phyloP scores from a whole-genome alignment of 2,888 invertebrate genomes.

The Cheilosia pagana region DNA sequence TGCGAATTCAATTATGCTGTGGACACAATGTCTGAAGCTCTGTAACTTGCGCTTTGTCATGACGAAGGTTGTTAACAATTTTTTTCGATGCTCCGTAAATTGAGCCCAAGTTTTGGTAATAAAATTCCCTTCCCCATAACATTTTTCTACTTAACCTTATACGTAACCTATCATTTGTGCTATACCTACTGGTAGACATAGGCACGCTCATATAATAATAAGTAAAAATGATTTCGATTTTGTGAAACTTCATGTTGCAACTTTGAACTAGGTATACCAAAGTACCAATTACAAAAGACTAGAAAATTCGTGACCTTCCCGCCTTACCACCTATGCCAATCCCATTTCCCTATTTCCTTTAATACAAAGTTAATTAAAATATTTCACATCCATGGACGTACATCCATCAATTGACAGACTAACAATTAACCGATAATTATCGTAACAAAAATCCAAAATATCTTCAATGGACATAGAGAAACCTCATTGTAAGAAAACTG shows the following conservation, averaged over 20 bases:
- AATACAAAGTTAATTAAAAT: conserved; percentile 57
- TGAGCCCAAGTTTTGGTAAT: too few species aligned
- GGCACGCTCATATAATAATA: too few species aligned
- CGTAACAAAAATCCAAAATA: conserved; percentile 58
- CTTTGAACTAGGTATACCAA: conserved; percentile 8
- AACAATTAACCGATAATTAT: conserved; percentile 71
- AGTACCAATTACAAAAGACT: conserved; percentile 44
- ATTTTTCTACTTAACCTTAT: too few species aligned
- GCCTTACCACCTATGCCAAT: conserved; percentile 22
- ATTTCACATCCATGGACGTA: conserved; percentile 51
- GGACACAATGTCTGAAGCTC: too few species aligned
- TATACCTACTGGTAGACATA: too few species aligned
- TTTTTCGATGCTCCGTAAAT: too few species aligned
- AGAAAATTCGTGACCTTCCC: conserved; percentile 58
- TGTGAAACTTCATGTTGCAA: background rate
- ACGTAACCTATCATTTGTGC: too few species aligned
- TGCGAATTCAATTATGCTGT: too few species aligned
- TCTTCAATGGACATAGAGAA: conserved; percentile 39
- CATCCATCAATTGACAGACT: conserved; percentile 64
- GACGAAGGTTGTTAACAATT: too few species aligned
- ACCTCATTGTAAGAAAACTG: conserved; percentile 37
- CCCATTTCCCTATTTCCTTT: conserved; percentile 7
- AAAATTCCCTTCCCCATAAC: too few species aligned
- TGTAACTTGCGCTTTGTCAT: too few species aligned
- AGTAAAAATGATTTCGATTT: too few species aligned